These are phyloP conservation scores for Lampropteryx suffumata DNA, from an alignment of 2,888 invertebrate species.

Conservation along the genomic window DNA sequence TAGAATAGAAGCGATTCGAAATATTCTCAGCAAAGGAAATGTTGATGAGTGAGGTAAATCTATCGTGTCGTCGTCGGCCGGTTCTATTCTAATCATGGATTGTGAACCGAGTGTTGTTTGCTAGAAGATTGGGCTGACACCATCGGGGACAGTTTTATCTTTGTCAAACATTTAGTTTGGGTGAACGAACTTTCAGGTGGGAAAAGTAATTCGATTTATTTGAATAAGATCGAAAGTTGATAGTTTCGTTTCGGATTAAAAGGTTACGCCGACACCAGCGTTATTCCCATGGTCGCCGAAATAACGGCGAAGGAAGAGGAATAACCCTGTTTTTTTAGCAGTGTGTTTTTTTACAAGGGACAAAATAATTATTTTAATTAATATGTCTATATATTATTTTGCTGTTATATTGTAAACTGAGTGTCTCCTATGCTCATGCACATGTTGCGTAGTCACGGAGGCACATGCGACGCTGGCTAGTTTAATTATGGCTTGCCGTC, in stretches of 20 bases:
- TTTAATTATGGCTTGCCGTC: conserved; percentile 31
- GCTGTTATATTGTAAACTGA: conserved; percentile 18
- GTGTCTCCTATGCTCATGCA: conserved; percentile 28
- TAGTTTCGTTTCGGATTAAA: conserved; percentile 10
- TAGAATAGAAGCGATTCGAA: conserved; percentile 25
- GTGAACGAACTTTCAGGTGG: conserved; percentile 52
- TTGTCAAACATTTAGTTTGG: conserved; percentile 46
- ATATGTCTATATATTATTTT: not conserved
- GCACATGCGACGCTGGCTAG: conserved; percentile 25
- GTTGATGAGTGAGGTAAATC: conserved; percentile 51
- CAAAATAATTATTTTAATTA: too few relatives aligned
- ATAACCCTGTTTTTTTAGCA: too few relatives aligned
- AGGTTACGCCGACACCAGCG: not conserved
- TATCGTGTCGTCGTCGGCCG: conserved; percentile 45
- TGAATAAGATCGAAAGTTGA: conserved; percentile 27
- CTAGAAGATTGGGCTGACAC: conserved; percentile 52
- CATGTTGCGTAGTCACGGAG: conserved; percentile 23
- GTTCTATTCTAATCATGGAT: conserved; percentile 52
- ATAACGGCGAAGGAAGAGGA: too few relatives aligned
- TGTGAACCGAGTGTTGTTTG: conserved; percentile 56
- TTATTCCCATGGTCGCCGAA: not conserved
- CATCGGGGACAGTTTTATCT: conserved; percentile 60
- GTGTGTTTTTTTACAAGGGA: not conserved
- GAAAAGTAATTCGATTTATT: conserved; percentile 32
- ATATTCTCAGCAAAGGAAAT: conserved; percentile 64